Conservation (phyloP, 2,797 vertebrate genomes). For the Choloepus didactylus region DNA sequence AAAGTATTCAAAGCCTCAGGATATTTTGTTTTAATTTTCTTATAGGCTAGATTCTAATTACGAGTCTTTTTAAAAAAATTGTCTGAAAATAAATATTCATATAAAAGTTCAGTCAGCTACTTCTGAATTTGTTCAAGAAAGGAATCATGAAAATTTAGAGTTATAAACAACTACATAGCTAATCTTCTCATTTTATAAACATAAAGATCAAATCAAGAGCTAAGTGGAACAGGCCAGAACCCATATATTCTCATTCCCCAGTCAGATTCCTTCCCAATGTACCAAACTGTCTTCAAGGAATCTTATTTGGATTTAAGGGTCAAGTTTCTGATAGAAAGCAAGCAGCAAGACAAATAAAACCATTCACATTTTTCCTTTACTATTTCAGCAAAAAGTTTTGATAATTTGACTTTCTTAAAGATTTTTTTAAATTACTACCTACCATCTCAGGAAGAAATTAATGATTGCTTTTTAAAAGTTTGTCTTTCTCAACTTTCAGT, state of each 20-base stretch:
- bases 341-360: not conserved
- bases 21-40: constrained; percentile 24
- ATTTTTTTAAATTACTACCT: constrained; percentile 23
- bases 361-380: not conserved
- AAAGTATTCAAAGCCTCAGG: not conserved
- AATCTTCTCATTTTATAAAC: not conserved
- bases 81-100: not conserved
- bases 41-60: not conserved
- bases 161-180: not conserved
- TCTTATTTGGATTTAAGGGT: not conserved
- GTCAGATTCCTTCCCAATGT: not conserved
- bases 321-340: not conserved
- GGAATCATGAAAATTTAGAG: not conserved
- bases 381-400: constrained; percentile 9
- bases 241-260: not conserved
- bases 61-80: not conserved
- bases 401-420: constrained; percentile 58
- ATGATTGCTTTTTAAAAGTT: not conserved
- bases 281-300: not conserved
- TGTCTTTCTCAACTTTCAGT: constrained; percentile 36
- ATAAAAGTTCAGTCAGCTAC: not conserved
- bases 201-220: not conserved
- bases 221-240: not conserved
- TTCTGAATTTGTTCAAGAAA: constrained; percentile 22
- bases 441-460: constrained; percentile 6